Evolutionary conservation across 1,140 invertebrate genomes (phyloP), one percentile per base, ranked within the genome.

Genomic region (Calliphora vicina): DNA sequence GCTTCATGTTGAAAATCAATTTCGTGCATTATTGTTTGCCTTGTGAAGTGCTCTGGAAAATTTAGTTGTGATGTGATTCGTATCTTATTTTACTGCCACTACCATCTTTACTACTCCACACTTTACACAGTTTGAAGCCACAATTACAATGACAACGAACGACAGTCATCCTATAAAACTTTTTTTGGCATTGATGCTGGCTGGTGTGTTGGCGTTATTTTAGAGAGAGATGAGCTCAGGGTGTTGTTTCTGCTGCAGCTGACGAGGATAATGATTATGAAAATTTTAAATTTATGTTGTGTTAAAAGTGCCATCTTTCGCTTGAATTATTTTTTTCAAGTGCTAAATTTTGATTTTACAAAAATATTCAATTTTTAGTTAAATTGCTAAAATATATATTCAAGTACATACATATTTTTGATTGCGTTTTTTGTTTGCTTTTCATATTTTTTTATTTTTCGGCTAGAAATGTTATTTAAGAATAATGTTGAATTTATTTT

Each of bases 21-120:
- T 88, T 88, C 87, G 87, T 88, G 87, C 87, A 88, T 88, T 87
- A 88, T 88, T 88, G 87, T 88, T 88, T 88, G 87, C 86, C 86
- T 87, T 87, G 87, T 88, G 87, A 88, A 88, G 87, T 88, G 87
- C 87, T 87, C 87, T 88, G 87, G 87, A 88, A 88, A 88, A 88
- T 88, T 88, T 78, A 45, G 74, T 78, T 45, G 74, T 78, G 72
- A 76, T 76, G 61, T 67, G 61, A 67, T 67, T 67, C 61, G 15
- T 67, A 67, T 67, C 61, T 67, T 67, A 67, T 23, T 23, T 23
- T 23, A 67, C 61, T 23, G 25, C 23, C 50, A 17, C n/a, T 15
- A 57, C 50, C 1, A 17, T 17, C 15, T n/a, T n/a, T 17, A 57
- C n/a, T 17, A 1, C 45, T 57, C 35, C 10, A 10, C 35, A 8